These are phyloP conservation scores for Lepus timidus DNA, from an alignment of 2,113 vertebrate species.

Conservation along the genomic window DNA sequence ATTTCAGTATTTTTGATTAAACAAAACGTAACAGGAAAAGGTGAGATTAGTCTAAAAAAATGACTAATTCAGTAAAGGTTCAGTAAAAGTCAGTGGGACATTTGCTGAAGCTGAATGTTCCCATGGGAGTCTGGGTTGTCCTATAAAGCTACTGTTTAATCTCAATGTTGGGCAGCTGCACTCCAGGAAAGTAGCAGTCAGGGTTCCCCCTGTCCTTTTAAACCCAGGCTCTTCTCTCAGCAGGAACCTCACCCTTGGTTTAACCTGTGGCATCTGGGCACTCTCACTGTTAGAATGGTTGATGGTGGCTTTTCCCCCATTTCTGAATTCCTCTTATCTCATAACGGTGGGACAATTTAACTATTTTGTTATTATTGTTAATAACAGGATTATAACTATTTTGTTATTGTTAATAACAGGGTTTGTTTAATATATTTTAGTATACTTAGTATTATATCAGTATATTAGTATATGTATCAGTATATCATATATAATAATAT, in stretches of 20 bases:
- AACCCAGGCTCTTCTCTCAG: background rate
- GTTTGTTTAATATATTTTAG: no score
- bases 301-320: background rate
- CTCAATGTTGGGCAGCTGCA: accelerated
- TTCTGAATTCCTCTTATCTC: background rate
- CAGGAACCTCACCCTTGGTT: background rate
- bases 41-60: background rate
- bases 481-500: no score
- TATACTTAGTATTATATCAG: no score
- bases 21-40: background rate
- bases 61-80: background rate
- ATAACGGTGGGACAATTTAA: background rate
- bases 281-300: background rate
- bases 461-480: no score
- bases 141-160: background rate
- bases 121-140: background rate
- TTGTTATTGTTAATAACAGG: background rate
- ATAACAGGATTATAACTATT: background rate
- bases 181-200: background rate
- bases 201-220: background rate
- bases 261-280: background rate
- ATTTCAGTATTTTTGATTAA: background rate
- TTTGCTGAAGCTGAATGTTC: background rate
- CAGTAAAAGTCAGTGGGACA: background rate
- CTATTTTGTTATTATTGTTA: background rate